A percentile compares a stretch with the other conserved stretches of the same genome.
Evolutionary conservation across 2,888 invertebrate species (phyloP).

Genomic region (Tachystola acroxantha): DNA sequence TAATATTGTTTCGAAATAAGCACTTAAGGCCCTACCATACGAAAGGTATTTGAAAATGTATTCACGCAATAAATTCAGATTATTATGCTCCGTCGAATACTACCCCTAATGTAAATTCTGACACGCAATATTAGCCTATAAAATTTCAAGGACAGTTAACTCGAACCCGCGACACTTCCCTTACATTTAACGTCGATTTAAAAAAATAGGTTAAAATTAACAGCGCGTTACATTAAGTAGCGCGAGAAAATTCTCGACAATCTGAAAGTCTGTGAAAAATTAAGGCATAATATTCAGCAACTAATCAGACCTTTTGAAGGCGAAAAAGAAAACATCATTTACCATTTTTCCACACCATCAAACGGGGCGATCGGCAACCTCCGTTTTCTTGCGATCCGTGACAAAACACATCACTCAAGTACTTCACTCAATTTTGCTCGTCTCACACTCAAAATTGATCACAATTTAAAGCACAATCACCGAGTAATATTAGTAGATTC

Average conservation of each 20-base stretch:
- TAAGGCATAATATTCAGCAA: slow-evolving; percentile 17
- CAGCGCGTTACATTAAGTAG: slow-evolving; percentile 3
- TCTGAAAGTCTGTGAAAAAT: slow-evolving; percentile 16
- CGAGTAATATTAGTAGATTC: slow-evolving; percentile 31
- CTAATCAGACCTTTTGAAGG: slow-evolving; percentile 8
- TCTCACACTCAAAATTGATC: slow-evolving; percentile 27
- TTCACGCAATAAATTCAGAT: slow-evolving; percentile 27
- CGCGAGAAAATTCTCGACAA: slow-evolving; percentile 3
- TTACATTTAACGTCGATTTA: slow-evolving; percentile 9
- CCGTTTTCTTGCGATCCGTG: slow-evolving; percentile 34
- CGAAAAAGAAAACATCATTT: slow-evolving; percentile 44
- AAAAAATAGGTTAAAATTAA: slow-evolving; percentile 11
- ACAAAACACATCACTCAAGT: slow-evolving; percentile 53
- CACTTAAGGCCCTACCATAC: slow-evolving; percentile 1
- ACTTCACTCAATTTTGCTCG: slow-evolving; percentile 32
- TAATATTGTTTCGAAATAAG: slow-evolving; percentile 9
- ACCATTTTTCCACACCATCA: slow-evolving; percentile 69
- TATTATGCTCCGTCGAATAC: slow-evolving; percentile 22
- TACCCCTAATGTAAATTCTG: slow-evolving; percentile 15
- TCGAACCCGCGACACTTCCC: slow-evolving; percentile 6
- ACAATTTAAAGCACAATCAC: slow-evolving; percentile 52
- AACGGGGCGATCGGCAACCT: slow-evolving; percentile 35
- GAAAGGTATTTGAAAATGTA: slow-evolving; percentile 18
- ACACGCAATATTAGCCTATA: slow-evolving; percentile 18
- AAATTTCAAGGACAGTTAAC: slow-evolving; percentile 22